These are phyloP conservation scores for Etheostoma cragini DNA, from an alignment of 2,113 vertebrate genomes.

Conservation along the genomic window DNA sequence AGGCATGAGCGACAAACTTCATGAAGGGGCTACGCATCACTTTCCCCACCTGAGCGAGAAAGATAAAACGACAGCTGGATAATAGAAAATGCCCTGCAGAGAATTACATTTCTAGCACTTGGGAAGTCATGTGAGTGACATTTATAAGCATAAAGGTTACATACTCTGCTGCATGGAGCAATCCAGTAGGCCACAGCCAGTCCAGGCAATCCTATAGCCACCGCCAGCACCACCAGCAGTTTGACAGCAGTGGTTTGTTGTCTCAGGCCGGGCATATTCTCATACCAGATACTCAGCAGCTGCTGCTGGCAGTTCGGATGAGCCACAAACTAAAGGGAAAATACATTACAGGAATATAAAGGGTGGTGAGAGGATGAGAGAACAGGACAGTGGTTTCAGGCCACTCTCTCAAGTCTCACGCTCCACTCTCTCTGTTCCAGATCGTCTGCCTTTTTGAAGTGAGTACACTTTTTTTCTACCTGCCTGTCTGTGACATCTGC, in stretches of 20 bases:
- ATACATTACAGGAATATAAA: conserved; percentile 8
- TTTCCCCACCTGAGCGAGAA: conserved; percentile 89
- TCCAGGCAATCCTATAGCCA: conserved; percentile 92
- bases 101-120: neutral
- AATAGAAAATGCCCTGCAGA: neutral
- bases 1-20: conserved; percentile 98
- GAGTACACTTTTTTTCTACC: no score
- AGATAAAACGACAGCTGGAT: neutral
- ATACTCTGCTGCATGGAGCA: conserved; percentile 96
- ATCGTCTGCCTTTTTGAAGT: no score
- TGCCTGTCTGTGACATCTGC: no score
- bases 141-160: neutral
- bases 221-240: conserved; percentile 93
- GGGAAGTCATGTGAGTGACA: neutral
- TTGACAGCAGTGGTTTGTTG: conserved; percentile 96
- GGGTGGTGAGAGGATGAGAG: neutral
- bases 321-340: conserved; percentile 91
- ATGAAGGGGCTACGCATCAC: conserved; percentile 97
- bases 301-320: conserved; percentile 99
- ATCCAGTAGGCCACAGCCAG: conserved; percentile 94
- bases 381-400: neutral
- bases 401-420: no score
- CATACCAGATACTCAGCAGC: conserved; percentile 98
- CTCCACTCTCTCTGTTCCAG: no score
- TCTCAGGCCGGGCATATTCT: conserved; percentile 92